Evolutionary conservation across 2,888 invertebrate species (phyloP), one percentile per base, ranked within the genome.

Genomic region (Coelopa pilipes): DNA sequence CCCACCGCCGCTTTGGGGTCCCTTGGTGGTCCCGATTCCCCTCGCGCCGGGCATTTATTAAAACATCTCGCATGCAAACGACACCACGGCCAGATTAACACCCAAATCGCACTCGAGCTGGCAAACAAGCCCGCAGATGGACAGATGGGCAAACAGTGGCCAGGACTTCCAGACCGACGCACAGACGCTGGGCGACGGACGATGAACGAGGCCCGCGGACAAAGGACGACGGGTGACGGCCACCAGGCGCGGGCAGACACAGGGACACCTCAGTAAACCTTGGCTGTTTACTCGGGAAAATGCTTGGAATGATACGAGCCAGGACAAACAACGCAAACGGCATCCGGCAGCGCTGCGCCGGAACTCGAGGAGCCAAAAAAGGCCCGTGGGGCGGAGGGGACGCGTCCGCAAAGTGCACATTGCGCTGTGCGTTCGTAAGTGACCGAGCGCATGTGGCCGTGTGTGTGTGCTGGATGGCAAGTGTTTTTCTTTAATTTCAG

Each of bases 401-500:
- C 5, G 13, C 17, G 46, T 49, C 57, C 13, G 34, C 57, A 17
- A 62, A 66, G 50, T 12, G 66, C 50, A 21, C 60, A 70, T 68
- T 68, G 45, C 34, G 11, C 2, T n/a, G 24, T 34, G 34, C 34
- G 34, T 34, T 34, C 4, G 34, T 34, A 34, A 34, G 34, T 34
- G 34, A 34, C 34, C 34, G 4, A 34, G 34, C 2, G 34, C 7
- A 34, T 34, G 34, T 34, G n/a, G n/a, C n/a, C n/a, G 34, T 34
- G 34, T n/a, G n/a, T n/a, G 15, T n/a, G 57, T 4, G 11, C 19
- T 59, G 57, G 69, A 68, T 72, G 74, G 34, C 34, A 70, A 77
- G 73, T 78, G 77, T 77, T 78, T 77, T 78, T 76, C 77, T 78
- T 78, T 76, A 77, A 77, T 78, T 78, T 78, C 77, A 77, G 78